These are phyloP conservation scores for Ondatra zibethicus DNA, from an alignment of 2,113 vertebrate genomes.

Conservation along the genomic window DNA sequence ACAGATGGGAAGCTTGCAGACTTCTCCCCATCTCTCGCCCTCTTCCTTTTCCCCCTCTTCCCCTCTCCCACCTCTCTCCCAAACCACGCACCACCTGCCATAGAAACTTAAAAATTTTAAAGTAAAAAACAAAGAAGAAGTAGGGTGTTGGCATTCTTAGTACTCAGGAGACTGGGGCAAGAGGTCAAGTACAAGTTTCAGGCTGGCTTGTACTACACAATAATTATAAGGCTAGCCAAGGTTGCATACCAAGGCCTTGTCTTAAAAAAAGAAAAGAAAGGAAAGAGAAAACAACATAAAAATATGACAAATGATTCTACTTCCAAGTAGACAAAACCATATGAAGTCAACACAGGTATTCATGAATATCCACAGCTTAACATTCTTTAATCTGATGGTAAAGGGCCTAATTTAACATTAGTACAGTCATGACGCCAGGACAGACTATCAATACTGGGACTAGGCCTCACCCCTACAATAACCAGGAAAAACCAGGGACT, in stretches of 20 bases:
- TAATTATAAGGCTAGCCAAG: background rate
- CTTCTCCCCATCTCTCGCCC: background rate
- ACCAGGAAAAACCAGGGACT: too few species aligned
- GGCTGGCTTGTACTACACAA: background rate
- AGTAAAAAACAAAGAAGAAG: background rate
- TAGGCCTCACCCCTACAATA: too few species aligned
- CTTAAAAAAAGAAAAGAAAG: background rate
- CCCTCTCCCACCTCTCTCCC: too few species aligned
- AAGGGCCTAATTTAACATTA: too few species aligned
- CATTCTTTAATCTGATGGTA: background rate
- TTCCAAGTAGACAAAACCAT: background rate
- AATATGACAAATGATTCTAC: background rate
- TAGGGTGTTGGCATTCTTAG: background rate
- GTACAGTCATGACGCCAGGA: too few species aligned
- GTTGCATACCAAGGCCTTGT: background rate
- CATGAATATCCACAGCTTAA: background rate
- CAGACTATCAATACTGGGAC: too few species aligned
- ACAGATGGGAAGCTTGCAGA: background rate
- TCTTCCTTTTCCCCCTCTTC: background rate
- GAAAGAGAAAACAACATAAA: background rate
- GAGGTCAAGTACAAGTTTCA: background rate
- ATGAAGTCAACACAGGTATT: background rate
- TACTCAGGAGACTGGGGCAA: background rate
- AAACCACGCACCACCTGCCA: background rate
- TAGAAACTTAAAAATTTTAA: background rate